Evolutionary conservation across 2,797 vertebrate species (phyloP).

Genomic region (Ceyx erithaca): DNA sequence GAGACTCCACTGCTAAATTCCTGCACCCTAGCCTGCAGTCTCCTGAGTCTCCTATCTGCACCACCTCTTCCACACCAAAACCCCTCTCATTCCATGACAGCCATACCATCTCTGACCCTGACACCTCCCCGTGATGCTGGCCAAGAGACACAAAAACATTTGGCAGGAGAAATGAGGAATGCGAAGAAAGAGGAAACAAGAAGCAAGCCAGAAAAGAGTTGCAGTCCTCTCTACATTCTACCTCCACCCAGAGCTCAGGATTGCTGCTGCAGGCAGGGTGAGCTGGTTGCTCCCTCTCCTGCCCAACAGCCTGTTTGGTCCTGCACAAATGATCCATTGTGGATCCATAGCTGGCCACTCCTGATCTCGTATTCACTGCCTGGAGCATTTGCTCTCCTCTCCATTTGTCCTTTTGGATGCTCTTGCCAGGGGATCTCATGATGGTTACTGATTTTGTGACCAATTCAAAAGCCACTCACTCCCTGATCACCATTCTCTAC

Average conservation of each 20-base stretch:
- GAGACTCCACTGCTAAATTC: not conserved
- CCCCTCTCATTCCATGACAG: not conserved
- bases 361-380: fast-evolving
- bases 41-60: not conserved
- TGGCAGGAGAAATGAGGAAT: not conserved
- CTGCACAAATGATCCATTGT: not conserved
- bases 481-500: not conserved
- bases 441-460: not conserved
- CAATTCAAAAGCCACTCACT: not conserved
- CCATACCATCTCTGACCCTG: not conserved
- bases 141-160: not conserved
- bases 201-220: not conserved
- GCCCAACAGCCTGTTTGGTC: not conserved
- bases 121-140: not conserved
- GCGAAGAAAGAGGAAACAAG: not conserved
- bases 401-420: not conserved
- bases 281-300: not conserved
- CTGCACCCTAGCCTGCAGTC: not conserved
- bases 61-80: not conserved
- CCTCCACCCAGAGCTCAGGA: not conserved
- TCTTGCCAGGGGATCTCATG: not conserved
- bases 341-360: not conserved
- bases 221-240: not conserved
- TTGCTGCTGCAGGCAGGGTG: not conserved
- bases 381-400: not conserved